Evolutionary conservation across 2,797 vertebrate genomes (phyloP), one percentile per base, ranked within the genome.

Genomic region (Pipistrellus pygmaeus): DNA sequence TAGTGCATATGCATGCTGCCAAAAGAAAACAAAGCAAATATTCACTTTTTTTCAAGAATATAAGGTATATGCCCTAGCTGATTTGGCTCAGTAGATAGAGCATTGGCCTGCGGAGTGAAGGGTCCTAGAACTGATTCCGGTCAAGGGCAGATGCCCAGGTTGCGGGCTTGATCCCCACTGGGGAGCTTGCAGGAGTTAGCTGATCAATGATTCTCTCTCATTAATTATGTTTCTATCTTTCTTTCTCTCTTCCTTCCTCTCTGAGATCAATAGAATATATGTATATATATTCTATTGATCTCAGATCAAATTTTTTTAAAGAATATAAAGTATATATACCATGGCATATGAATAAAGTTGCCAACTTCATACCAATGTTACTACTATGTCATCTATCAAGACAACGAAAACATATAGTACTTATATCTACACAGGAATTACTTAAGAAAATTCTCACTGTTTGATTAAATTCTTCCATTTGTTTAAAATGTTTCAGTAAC

Each of bases 1-100:
- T 98, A 99, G 98, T 85, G 99, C 99, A 66, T 99, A 99, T 5
- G 99, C 99, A 66, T 99, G 99, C 99, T 99, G 98, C 83, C 89
- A 83, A 94, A 96, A 96, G 94, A 20, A 66, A 96, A 88, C 69
- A 84, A 85, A 72, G 78, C 32, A 96, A 93, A 95, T 64, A 92
- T 9, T 73, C 60, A 90, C 20, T 38, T 85, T 80, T 32, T 88
- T 48, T 94, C 2, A 69, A 69, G 68, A 38, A 91, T 87, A 51
- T 88, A 57, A 38, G 92, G 30, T 55, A 85, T 55, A 55, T 55
- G 57, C 25, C 25, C 27, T 14, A 30, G 60, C 27, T 62, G 12
- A 27, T 62, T 62, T 62, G 60, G 27, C 60, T 62, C 60, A 30
- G 27, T 62, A 27, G 60, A 30, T 62, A 62, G 60, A 62, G 12